A percentile compares a stretch with the other conserved stretches of the same genome.
These are phyloP conservation scores for Nycticorax nycticorax DNA, from an alignment of 2,113 vertebrate species.

Conservation along the genomic window DNA sequence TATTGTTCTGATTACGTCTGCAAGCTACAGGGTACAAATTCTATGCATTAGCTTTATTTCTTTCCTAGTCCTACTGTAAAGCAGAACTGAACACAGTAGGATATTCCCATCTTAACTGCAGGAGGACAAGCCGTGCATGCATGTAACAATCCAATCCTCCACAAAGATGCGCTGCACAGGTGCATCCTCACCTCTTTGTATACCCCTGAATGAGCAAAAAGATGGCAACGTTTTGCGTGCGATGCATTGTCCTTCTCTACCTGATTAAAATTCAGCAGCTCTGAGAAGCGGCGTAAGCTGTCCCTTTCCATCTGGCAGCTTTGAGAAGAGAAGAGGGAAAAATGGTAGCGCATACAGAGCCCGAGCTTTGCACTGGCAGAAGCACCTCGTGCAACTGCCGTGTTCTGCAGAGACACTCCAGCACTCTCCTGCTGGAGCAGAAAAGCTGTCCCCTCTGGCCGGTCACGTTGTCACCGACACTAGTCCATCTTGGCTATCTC, in stretches of 20 bases:
- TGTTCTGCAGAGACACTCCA: rapidly evolving
- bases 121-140: not conserved
- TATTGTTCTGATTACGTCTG: not conserved
- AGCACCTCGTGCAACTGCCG: not conserved
- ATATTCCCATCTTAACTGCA: not conserved
- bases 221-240: not conserved
- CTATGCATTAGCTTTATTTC: not conserved
- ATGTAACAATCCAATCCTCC: not conserved
- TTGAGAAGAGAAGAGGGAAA: not conserved
- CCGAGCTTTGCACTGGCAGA: not conserved
- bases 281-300: not conserved
- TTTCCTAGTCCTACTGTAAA: rapidly evolving
- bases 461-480: not conserved
- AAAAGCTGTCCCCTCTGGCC: not conserved
- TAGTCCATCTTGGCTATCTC: not conserved
- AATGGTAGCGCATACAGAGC: not conserved
- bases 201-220: not conserved
- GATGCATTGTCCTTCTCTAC: not conserved
- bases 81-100: too few species aligned
- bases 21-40: not conserved
- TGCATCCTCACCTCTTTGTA: not conserved
- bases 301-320: slow-evolving; percentile 1
- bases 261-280: not conserved
- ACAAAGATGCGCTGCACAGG: not conserved
- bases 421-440: not conserved